A percentile compares a stretch with the other conserved stretches of the same genome.
Evolutionary conservation across 92 coral and sea anemone species (phyloP).

Genomic region (Epizoanthus ramosus): DNA sequence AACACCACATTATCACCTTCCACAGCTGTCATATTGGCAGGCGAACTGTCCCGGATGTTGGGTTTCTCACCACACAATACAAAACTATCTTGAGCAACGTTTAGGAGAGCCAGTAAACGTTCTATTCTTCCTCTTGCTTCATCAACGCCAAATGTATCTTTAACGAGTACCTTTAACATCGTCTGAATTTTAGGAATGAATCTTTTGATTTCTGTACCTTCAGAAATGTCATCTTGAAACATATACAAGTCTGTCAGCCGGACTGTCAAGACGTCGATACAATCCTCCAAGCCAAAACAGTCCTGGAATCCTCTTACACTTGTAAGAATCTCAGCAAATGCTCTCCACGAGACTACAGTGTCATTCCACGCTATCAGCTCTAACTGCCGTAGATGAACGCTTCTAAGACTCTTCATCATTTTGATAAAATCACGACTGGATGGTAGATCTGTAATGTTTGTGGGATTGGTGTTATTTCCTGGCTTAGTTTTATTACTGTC

Average conservation of each 20-base stretch:
- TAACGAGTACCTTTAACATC: neutral
- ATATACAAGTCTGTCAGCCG: conserved; percentile 47
- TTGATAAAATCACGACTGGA: neutral
- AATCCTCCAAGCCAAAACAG: conserved; percentile 55
- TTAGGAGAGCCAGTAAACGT: conserved; percentile 12
- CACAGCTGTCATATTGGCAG: conserved; percentile 5
- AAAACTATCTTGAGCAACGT: conserved; percentile 40
- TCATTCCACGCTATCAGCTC: conserved; percentile 32
- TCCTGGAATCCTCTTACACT: conserved; percentile 32
- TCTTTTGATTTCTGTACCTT: conserved; percentile 12
- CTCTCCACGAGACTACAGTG: conserved; percentile 29
- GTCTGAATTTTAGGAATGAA: conserved; percentile 3
- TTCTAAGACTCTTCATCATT: conserved; percentile 1
- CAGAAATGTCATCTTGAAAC: conserved; percentile 27
- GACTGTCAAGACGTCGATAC: conserved; percentile 35
- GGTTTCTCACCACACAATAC: conserved; percentile 56
- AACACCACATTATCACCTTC: conserved; percentile 26
- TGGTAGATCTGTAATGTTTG: neutral
- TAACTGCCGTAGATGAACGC: neutral
- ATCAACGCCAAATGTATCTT: neutral
- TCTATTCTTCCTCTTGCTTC: conserved; percentile 11
- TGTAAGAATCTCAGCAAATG: conserved; percentile 31
- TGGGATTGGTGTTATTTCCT: neutral
- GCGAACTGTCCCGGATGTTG: conserved; percentile 33
- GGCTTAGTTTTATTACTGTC: neutral